These are phyloP conservation scores for Xestobium rufovillosum DNA, from an alignment of 2,888 invertebrate species.

Conservation along the genomic window DNA sequence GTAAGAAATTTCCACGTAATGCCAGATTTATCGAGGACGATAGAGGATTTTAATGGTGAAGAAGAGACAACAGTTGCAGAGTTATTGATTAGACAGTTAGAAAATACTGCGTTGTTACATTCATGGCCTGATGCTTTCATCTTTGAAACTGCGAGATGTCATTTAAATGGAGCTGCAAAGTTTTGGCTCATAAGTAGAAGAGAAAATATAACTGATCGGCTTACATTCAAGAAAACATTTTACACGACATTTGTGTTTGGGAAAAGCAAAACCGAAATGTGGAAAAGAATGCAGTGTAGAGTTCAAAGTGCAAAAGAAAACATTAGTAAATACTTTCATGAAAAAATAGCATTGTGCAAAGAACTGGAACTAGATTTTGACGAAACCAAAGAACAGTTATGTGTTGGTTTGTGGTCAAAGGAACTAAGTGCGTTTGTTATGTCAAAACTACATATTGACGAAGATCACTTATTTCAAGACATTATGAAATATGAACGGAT, in stretches of 20 bases:
- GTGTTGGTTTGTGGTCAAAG: constrained; percentile 13
- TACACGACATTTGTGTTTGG: no score
- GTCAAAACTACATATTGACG: no score
- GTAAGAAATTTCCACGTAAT: constrained; percentile 63
- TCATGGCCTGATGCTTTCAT: constrained; percentile 18
- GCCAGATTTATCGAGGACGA: constrained; percentile 12
- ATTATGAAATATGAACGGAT: no score
- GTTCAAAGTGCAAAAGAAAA: no score
- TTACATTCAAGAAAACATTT: no score
- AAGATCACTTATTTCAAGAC: no score
- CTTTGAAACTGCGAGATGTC: constrained; percentile 18
- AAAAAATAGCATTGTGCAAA: constrained; percentile 10
- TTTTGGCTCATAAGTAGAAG: no score
- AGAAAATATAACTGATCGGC: no score
- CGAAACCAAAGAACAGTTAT: constrained; percentile 13
- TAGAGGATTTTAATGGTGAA: constrained; percentile 9
- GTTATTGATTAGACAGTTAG: constrained; percentile 13
- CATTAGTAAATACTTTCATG: constrained; percentile 10
- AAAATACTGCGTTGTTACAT: constrained; percentile 13
- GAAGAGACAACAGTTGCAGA: constrained; percentile 2
- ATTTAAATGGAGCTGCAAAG: constrained; percentile 14
- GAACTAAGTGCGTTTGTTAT: constrained; percentile 12
- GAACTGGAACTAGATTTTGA: constrained; percentile 6
- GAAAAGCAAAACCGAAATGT: no score
- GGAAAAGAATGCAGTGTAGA: no score